phyloP scores from a whole-genome alignment of 2,113 vertebrate species.

The Semicossyphus pulcher region DNA sequence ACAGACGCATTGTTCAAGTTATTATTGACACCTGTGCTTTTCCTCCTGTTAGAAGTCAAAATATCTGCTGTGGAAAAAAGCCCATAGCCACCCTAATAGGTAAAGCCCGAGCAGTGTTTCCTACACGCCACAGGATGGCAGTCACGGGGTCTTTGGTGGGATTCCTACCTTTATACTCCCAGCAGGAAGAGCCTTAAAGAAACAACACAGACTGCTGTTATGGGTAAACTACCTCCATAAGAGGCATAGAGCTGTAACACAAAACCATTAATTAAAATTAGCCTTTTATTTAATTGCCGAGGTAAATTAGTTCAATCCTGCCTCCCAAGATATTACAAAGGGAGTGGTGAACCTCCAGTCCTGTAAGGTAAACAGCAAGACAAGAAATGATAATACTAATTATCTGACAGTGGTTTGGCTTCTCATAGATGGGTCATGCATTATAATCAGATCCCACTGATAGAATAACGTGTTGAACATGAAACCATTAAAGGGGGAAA shows the following conservation, averaged over 20 bases:
- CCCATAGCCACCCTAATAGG: too few species aligned
- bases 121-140: conserved; percentile 64
- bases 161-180: conserved; percentile 5
- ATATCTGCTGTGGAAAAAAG: too few species aligned
- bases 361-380: background rate
- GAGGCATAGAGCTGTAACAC: background rate
- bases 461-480: background rate
- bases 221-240: background rate
- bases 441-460: background rate
- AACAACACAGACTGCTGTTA: background rate
- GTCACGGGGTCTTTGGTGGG: conserved; percentile 2
- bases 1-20: too few species aligned
- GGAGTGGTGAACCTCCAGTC: background rate
- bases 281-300: background rate
- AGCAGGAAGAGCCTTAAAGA: background rate
- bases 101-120: conserved; percentile 6
- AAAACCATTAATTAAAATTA: background rate
- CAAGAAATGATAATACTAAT: background rate
- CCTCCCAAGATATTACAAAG: background rate
- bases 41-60: too few species aligned
- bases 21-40: too few species aligned
- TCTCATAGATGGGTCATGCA: background rate
- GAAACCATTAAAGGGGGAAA: background rate
- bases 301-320: background rate
- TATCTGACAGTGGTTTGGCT: background rate